These are phyloP conservation scores for Helicoverpa armigera DNA, from an alignment of 1,140 invertebrate genomes.

Conservation along the genomic window DNA sequence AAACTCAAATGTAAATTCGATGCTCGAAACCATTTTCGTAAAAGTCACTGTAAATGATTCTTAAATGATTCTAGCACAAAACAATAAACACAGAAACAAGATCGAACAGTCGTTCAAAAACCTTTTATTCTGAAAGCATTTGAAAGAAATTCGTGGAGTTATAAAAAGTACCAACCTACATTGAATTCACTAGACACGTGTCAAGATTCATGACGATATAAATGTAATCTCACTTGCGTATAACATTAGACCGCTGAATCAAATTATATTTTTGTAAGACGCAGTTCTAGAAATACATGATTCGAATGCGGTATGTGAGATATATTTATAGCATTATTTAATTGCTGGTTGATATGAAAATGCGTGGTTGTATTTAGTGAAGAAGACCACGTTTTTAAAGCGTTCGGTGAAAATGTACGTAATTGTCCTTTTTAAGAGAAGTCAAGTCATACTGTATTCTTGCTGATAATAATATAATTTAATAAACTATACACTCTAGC, in stretches of 20 bases:
- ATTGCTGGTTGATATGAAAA: not conserved
- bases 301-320: not conserved
- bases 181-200: slow-evolving; percentile 1
- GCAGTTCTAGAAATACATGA: slow-evolving; percentile 10
- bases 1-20: slow-evolving; percentile 9
- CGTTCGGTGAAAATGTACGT: not conserved
- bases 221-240: slow-evolving; percentile 32
- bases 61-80: slow-evolving; percentile 16
- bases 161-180: not conserved
- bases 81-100: slow-evolving; percentile 11
- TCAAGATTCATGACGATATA: slow-evolving; percentile 43
- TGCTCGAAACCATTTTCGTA: slow-evolving; percentile 1
- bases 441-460: too few relatives aligned
- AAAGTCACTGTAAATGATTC: slow-evolving; percentile 20
- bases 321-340: slow-evolving; percentile 5
- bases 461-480: too few relatives aligned
- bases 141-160: not conserved
- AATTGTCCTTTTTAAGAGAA: too few relatives aligned
- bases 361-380: not conserved
- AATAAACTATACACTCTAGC: not conserved
- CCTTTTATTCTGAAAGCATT: not conserved
- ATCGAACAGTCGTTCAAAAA: not conserved
- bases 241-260: slow-evolving; percentile 33
- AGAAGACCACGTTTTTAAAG: not conserved
- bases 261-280: slow-evolving; percentile 34